Conservation (phyloP, 2,113 vertebrate genomes). For the Larimichthys polyactis region DNA sequence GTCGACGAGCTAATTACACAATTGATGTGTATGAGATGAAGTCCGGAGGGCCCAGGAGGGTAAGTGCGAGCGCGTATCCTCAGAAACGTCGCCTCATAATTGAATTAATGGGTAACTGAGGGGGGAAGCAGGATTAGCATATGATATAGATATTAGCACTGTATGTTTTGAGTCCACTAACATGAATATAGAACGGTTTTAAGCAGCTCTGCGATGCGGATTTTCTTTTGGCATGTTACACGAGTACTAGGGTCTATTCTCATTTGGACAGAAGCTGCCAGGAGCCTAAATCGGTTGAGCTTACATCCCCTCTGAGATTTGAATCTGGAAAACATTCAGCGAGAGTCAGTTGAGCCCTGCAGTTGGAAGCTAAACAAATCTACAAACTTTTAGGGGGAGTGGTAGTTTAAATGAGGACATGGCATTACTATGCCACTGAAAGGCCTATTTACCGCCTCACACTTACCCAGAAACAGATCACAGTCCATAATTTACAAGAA, state of each 20-base stretch:
- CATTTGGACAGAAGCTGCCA: constrained; percentile 36
- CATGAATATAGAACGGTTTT: not conserved
- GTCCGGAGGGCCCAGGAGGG: constrained; percentile 90
- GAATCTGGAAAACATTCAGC: constrained; percentile 34
- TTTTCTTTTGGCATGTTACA: constrained; percentile 22
- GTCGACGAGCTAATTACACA: constrained; percentile 95
- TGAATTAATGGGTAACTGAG: constrained; percentile 21
- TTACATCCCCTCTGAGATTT: constrained; percentile 30
- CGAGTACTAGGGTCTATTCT: constrained; percentile 20
- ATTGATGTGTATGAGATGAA: constrained; percentile 98
- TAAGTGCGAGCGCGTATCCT: constrained; percentile 78
- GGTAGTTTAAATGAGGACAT: constrained; percentile 1
- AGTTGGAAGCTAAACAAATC: constrained; percentile 35
- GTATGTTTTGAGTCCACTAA: not conserved
- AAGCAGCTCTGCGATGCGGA: constrained; percentile 7
- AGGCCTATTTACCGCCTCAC: not conserved
- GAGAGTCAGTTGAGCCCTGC: constrained; percentile 23
- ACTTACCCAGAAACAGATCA: not conserved
- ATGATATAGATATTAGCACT: not conserved
- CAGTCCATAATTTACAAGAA: not conserved
- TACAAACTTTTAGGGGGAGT: not conserved
- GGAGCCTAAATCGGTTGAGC: constrained; percentile 31
- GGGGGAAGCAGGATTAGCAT: constrained; percentile 6
- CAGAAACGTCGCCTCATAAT: constrained; percentile 11
- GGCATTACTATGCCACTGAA: not conserved